phyloP scores from a whole-genome alignment of 2,113 vertebrate genomes.

The Malurus cyaneus region DNA sequence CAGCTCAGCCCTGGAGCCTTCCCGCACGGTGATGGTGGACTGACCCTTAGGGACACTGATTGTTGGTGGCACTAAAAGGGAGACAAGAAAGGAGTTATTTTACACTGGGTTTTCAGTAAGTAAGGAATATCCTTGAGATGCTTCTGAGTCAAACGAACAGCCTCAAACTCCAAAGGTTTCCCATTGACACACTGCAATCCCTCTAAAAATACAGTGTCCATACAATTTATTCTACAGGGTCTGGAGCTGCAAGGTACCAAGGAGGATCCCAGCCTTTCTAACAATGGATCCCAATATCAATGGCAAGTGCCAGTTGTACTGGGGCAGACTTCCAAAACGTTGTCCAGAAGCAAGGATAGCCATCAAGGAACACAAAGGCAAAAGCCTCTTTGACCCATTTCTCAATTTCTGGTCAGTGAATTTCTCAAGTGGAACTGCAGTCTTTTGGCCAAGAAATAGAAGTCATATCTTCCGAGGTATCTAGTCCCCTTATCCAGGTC shows the following conservation, averaged over 20 bases:
- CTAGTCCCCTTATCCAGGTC: neutral
- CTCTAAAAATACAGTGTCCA: neutral
- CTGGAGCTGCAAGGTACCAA: neutral
- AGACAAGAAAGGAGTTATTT: neutral
- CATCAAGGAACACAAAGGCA: neutral
- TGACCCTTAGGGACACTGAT: constrained; percentile 87
- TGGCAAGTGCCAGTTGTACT: neutral
- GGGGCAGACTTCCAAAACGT: neutral
- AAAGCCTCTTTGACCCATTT: neutral
- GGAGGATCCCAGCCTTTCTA: neutral
- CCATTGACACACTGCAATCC: neutral
- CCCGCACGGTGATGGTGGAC: constrained; percentile 81
- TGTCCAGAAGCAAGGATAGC: neutral
- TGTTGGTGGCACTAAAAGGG: constrained; percentile 85
- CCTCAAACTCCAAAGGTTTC: neutral
- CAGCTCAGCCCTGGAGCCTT: constrained; percentile 86
- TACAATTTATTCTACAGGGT: neutral
- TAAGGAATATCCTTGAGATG: neutral
- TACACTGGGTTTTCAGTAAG: neutral
- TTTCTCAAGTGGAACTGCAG: neutral
- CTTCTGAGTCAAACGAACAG: neutral
- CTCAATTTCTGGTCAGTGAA: neutral
- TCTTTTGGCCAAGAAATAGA: neutral
- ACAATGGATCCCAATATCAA: neutral
- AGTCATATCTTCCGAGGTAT: rapidly evolving